Conservation (phyloP, 1,140 invertebrate genomes). For the Caenorhabditis briggsae region DNA sequence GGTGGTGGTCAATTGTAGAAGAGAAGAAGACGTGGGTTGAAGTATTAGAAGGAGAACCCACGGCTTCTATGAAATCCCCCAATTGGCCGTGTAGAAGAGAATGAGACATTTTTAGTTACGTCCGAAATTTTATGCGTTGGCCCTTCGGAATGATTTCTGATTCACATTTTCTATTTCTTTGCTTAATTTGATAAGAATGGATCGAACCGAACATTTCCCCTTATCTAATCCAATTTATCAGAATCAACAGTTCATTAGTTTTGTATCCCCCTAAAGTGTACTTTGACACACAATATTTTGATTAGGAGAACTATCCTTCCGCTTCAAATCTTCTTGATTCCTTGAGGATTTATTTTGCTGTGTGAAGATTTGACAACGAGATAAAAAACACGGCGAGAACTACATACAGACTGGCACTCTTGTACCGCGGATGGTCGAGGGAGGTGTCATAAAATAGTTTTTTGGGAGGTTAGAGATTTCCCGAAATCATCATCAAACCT, state of each 20-base stretch:
- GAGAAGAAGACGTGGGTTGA: background rate
- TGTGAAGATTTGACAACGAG: background rate
- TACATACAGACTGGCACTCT: too few relatives aligned
- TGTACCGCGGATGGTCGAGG: too few relatives aligned
- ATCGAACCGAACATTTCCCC: background rate
- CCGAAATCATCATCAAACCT: too few relatives aligned
- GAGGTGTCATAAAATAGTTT: too few relatives aligned
- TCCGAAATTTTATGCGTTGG: too few relatives aligned
- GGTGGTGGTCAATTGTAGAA: slow-evolving; percentile 14
- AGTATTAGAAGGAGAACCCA: background rate
- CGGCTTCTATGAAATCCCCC: background rate
- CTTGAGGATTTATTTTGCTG: background rate
- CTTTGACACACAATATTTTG: background rate
- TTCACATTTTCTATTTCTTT: slow-evolving; percentile 3
- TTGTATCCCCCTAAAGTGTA: background rate
- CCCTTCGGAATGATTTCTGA: background rate
- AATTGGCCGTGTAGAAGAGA: background rate
- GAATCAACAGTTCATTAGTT: slow-evolving; percentile 32
- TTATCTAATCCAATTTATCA: background rate
- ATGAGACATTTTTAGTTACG: too few relatives aligned
- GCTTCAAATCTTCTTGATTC: background rate
- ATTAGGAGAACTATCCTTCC: background rate
- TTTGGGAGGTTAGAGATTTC: too few relatives aligned
- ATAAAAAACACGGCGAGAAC: background rate
- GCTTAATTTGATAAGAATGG: background rate